phyloP scores from a whole-genome alignment of 1,140 invertebrate species.

The Lucilia sericata region DNA sequence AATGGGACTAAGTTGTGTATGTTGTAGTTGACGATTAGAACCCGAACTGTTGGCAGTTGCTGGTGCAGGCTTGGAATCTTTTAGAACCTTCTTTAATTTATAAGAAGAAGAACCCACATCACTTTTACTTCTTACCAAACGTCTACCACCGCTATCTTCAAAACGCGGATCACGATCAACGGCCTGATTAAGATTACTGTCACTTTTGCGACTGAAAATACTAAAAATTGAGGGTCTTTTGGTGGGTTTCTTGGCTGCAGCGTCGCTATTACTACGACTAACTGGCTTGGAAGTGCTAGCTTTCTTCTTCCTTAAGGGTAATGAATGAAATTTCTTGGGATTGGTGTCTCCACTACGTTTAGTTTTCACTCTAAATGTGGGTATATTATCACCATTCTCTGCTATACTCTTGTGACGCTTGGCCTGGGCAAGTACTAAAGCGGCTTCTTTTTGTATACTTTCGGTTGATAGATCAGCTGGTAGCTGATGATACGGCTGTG shows the following conservation, averaged over 20 bases:
- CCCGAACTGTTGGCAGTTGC: not conserved
- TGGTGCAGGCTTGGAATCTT: constrained; percentile 33
- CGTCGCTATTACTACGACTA: constrained; percentile 70
- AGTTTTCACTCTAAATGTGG: constrained; percentile 57
- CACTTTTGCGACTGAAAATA: constrained; percentile 70
- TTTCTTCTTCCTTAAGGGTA: constrained; percentile 63
- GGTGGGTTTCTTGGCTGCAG: constrained; percentile 62
- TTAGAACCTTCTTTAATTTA: constrained; percentile 47
- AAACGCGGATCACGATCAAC: constrained; percentile 59
- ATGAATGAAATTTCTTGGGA: constrained; percentile 60
- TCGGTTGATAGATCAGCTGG: constrained; percentile 63
- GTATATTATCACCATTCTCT: constrained; percentile 63
- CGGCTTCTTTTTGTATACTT: constrained; percentile 65
- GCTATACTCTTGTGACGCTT: constrained; percentile 65
- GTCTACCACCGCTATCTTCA: constrained; percentile 59
- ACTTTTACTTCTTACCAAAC: constrained; percentile 74
- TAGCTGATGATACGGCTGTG: constrained; percentile 59
- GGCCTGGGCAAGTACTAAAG: constrained; percentile 63
- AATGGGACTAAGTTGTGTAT: constrained; percentile 79
- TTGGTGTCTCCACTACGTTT: constrained; percentile 57
- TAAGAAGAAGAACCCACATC: constrained; percentile 71
- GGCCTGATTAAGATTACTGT: constrained; percentile 58
- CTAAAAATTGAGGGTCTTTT: constrained; percentile 72
- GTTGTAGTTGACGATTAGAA: constrained; percentile 19
- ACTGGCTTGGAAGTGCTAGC: constrained; percentile 54